Base-by-base conservation (phyloP, 2,888 invertebrate genomes). In the Drosophila subquinaria region DNA sequence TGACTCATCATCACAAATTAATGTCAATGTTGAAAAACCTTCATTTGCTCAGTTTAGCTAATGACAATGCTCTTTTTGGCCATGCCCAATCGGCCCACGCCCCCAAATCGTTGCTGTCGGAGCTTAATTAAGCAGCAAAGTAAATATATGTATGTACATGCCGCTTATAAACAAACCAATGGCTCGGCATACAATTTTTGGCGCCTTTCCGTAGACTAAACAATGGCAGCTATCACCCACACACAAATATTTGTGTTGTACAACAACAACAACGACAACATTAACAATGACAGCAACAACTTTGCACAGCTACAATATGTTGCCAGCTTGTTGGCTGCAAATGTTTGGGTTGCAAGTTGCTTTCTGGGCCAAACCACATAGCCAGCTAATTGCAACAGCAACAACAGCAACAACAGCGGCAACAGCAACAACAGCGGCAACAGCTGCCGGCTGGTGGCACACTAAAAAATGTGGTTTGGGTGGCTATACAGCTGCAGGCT, bases 361-460 rank as follows among this genome's bases (percentile, higher is more conserved):
- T 85, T 85, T 85, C 74, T 85, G 88, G 88, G 88, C 83, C 88
- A 85, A 88, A 78, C 84, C 84, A 69, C 88, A 85, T 85, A 85
- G 83, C 43, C 88, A 74, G 62, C 89, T 85, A 85, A 85, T 84
- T 84, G 88, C 88, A 27, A 38, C n/a, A 42, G 15, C 53, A 53
- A 8, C 45, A 47, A 15, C 56, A 23, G 23, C 4, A 4, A 86
- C 88, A 27, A 30, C 81, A 74, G 75, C 70, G 47, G 3, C 45
- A 47, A 15, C 57, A 27, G 23, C 23, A 57, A 20, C 45, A 27
- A 35, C 57, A 59, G 36, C 45, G 33, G 27, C 79, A 69, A 76
- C 81, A 74, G 75, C 70, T 73, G 81, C 80, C 67, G 73, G 65
- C 62, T 76, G 81, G 30, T 50, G 66, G 64, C 53, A 47, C 47